A percentile compares a stretch with the other conserved stretches of the same genome.
Evolutionary conservation across 2,113 vertebrate species (phyloP).

Genomic region (Phyllostomus discolor): DNA sequence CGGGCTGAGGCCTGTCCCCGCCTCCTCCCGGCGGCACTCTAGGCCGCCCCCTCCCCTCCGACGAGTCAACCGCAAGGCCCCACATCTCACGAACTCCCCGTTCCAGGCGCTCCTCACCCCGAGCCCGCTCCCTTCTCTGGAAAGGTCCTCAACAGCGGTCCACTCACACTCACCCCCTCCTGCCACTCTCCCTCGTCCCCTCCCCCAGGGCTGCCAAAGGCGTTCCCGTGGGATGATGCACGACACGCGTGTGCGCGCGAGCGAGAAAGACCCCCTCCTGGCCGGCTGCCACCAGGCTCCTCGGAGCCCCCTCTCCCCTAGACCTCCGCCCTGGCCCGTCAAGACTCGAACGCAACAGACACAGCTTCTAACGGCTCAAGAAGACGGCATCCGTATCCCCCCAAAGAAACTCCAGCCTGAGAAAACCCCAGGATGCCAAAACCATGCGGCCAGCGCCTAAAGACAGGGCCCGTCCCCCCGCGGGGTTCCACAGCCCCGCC

Average conservation of each 20-base stretch:
- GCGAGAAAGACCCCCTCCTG: not conserved
- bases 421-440: not conserved
- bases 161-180: not conserved
- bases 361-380: not conserved
- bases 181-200: not conserved
- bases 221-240: not conserved
- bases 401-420: not conserved
- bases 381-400: not conserved
- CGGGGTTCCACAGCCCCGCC: not conserved
- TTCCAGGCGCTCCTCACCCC: not conserved
- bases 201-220: not conserved
- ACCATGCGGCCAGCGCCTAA: not conserved
- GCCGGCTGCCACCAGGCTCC: no score
- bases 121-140: not conserved
- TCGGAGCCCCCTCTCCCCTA: no score
- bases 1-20: rapidly evolving
- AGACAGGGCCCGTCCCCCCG: not conserved
- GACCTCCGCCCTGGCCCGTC: not conserved
- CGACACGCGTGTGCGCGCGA: not conserved
- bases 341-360: not conserved
- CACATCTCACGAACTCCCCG: not conserved
- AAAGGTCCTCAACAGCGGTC: not conserved
- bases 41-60: no score
- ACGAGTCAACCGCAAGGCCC: not conserved
- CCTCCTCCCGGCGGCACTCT: not conserved